A percentile compares a stretch with the other conserved stretches of the same genome.
phyloP scores from a whole-genome alignment of 2,888 invertebrate species.

The Heliconius erato region DNA sequence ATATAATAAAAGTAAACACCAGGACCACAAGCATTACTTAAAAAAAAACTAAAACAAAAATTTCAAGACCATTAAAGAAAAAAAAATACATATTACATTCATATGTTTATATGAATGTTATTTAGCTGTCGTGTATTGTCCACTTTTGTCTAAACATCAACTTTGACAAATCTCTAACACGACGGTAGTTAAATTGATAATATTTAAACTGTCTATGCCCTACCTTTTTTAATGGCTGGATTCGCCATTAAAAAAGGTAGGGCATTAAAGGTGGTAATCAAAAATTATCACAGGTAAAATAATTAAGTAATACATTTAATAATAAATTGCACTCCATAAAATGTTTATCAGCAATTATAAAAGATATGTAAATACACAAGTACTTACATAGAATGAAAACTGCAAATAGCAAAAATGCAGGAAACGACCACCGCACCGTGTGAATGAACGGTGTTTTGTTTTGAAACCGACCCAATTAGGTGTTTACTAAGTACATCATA shows the following conservation, averaged over 20 bases:
- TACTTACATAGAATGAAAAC: conserved; percentile 23
- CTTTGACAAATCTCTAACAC: not conserved
- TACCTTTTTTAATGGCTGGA: too few relatives aligned
- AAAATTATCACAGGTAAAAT: not conserved
- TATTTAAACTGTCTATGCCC: not conserved
- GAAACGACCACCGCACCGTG: conserved; percentile 23
- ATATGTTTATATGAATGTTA: conserved; percentile 18
- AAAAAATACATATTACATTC: conserved; percentile 4
- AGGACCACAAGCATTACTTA: not conserved
- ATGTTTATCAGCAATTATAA: conserved; percentile 11
- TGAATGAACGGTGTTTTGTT: conserved; percentile 39
- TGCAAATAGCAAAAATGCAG: conserved; percentile 27
- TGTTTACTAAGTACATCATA: not conserved
- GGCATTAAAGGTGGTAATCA: not conserved
- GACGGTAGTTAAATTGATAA: conserved; percentile 21
- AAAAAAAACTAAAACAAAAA: too few relatives aligned
- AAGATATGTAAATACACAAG: conserved; percentile 1
- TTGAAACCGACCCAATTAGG: conserved; percentile 32
- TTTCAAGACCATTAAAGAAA: not conserved
- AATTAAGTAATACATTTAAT: conserved; percentile 8
- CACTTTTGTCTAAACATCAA: conserved; percentile 10
- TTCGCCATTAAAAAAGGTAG: too few relatives aligned
- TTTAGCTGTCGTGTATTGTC: conserved; percentile 5
- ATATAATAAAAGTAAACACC: too few relatives aligned
- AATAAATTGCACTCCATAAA: not conserved